Evolutionary conservation across 2,888 invertebrate species (phyloP).

Genomic region (Pachycephus smyrnensis): DNA sequence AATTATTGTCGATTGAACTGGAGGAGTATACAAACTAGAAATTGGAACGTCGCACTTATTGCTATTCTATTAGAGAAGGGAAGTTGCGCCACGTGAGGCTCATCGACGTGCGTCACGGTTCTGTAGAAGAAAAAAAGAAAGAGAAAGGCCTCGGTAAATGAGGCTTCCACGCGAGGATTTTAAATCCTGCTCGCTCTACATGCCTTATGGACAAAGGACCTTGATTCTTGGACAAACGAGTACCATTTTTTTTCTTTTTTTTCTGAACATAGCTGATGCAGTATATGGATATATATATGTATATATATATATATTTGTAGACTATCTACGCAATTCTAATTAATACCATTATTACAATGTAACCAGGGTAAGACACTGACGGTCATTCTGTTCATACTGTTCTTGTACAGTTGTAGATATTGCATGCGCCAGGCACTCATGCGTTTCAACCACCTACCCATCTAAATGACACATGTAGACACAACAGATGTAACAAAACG

Average conservation of each 20-base stretch:
- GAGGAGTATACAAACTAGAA: neutral
- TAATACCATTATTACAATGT: neutral
- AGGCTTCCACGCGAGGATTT: neutral
- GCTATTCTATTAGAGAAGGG: neutral
- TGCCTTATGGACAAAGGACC: neutral
- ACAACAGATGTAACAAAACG: neutral
- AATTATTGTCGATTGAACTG: neutral
- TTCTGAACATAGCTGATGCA: neutral
- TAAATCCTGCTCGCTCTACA: neutral
- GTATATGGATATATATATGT: too few relatives aligned
- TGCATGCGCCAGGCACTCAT: neutral
- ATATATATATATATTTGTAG: neutral
- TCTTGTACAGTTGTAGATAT: neutral
- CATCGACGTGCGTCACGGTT: neutral
- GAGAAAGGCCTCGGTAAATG: neutral
- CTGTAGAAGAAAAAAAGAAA: neutral
- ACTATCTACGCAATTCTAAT: neutral
- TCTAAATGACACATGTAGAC: neutral
- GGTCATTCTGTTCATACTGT: neutral
- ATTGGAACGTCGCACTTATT: neutral
- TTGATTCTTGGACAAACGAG: neutral
- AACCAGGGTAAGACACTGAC: neutral
- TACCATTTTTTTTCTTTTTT: neutral
- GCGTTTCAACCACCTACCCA: neutral
- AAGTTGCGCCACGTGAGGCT: neutral